Percentiles rank a stretch among this genome's conserved stretches.
These are phyloP conservation scores for Pseudomugil tenellus DNA, from an alignment of 2,797 vertebrate genomes.

Conservation along the genomic window DNA sequence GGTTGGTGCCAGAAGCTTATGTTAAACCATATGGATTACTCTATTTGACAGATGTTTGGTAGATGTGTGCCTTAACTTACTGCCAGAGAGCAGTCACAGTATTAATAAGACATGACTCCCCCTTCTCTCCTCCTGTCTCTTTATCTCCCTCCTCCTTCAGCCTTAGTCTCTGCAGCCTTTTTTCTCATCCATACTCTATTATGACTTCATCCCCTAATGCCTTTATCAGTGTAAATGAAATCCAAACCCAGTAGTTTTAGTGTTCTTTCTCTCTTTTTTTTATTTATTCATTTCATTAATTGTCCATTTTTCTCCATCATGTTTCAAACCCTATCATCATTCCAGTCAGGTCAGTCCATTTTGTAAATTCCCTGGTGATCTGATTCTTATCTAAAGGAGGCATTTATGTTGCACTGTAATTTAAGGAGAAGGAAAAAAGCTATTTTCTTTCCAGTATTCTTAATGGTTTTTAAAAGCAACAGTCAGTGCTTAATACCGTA, in stretches of 20 bases:
- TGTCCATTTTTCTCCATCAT: slow-evolving; percentile 63
- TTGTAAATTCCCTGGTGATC: slow-evolving; percentile 43
- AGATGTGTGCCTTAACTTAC: slow-evolving; percentile 76
- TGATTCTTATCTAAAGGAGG: slow-evolving; percentile 37
- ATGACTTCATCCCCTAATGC: slow-evolving; percentile 68
- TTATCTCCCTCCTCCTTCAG: slow-evolving; percentile 47
- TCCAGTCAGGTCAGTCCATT: slow-evolving; percentile 48
- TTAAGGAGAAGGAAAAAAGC: background rate
- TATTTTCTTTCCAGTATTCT: slow-evolving; percentile 17
- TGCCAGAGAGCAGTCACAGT: slow-evolving; percentile 69
- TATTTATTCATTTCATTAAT: slow-evolving; percentile 67
- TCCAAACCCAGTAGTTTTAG: slow-evolving; percentile 46
- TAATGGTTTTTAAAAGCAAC: slow-evolving; percentile 57
- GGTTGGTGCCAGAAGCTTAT: slow-evolving; percentile 75
- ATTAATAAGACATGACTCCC: slow-evolving; percentile 79
- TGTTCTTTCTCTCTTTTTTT: slow-evolving; percentile 29
- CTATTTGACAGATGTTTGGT: slow-evolving; percentile 83
- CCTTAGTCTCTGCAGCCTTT: slow-evolving; percentile 36
- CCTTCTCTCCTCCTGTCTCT: slow-evolving; percentile 51
- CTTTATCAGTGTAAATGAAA: slow-evolving; percentile 71
- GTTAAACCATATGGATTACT: slow-evolving; percentile 84
- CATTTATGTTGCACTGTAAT: slow-evolving; percentile 36
- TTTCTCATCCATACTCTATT: slow-evolving; percentile 52
- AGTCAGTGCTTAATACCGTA: slow-evolving; percentile 56
- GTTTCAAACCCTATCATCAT: slow-evolving; percentile 65